Percentiles rank a stretch among this genome's conserved stretches.
These are phyloP conservation scores for Oriolus oriolus DNA, from an alignment of 2,113 vertebrate species.

Conservation along the genomic window DNA sequence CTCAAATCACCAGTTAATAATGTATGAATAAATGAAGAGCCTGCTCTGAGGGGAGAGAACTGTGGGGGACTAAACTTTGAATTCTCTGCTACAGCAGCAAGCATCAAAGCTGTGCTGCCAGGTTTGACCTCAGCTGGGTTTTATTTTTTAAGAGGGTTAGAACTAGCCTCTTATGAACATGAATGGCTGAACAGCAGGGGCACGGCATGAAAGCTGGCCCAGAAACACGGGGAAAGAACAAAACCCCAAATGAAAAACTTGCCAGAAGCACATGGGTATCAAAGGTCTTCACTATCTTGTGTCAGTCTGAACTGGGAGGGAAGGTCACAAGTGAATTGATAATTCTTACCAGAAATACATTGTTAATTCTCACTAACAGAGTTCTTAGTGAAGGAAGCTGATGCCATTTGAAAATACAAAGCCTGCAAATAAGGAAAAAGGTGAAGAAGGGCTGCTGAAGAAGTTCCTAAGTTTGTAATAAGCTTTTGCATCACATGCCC, in stretches of 20 bases:
- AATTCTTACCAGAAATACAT: background rate
- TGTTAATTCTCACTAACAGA: background rate
- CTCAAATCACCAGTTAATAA: constrained; percentile 68
- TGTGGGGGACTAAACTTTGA: constrained; percentile 52
- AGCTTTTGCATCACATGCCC: background rate
- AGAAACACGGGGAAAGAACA: background rate
- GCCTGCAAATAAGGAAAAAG: background rate
- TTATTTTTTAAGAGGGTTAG: constrained; percentile 4
- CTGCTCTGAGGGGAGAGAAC: constrained; percentile 20
- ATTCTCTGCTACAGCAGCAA: constrained; percentile 17
- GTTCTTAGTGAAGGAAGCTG: background rate
- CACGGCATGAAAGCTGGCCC: background rate
- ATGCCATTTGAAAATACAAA: background rate
- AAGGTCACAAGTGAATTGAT: background rate
- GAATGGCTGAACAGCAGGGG: constrained; percentile 17
- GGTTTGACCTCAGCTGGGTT: constrained; percentile 12
- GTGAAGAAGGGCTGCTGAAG: background rate
- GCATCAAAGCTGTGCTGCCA: constrained; percentile 55
- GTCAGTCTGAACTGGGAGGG: background rate
- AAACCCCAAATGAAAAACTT: background rate
- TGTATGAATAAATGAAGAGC: constrained; percentile 53
- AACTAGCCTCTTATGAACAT: background rate
- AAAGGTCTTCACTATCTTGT: background rate
- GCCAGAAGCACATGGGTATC: background rate
- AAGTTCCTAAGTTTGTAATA: background rate